These are phyloP conservation scores for Emesis furor DNA, from an alignment of 2,888 invertebrate species.

Conservation along the genomic window DNA sequence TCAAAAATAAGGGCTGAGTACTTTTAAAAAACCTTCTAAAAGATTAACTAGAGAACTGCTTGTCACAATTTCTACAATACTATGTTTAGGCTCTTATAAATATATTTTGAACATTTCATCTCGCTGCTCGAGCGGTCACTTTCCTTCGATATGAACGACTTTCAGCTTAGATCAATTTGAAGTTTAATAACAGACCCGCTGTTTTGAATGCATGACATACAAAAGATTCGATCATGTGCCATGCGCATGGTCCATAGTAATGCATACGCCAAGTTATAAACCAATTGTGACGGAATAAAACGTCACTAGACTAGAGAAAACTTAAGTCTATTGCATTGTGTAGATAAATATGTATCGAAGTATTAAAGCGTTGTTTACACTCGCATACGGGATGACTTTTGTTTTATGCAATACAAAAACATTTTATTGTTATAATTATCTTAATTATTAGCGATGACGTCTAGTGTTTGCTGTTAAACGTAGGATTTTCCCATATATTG, in stretches of 20 bases:
- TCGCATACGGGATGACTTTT: slow-evolving; percentile 7
- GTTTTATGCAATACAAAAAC: not conserved
- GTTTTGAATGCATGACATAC: too few species aligned
- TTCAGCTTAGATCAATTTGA: too few species aligned
- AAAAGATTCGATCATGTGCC: too few species aligned
- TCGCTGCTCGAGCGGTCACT: too few species aligned
- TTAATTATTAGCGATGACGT: slow-evolving; percentile 2
- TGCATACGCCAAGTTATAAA: not conserved
- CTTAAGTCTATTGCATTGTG: slow-evolving; percentile 7
- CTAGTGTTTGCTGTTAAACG: not conserved
- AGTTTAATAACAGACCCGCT: too few species aligned
- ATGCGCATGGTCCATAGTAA: not conserved
- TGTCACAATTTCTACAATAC: too few species aligned
- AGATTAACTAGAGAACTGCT: too few species aligned
- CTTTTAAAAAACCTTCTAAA: too few species aligned
- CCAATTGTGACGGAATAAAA: not conserved
- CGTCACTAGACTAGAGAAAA: slow-evolving; percentile 15
- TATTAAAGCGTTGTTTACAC: not conserved
- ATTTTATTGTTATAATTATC: slow-evolving; percentile 10
- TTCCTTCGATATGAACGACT: too few species aligned
- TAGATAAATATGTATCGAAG: not conserved
- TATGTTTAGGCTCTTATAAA: too few species aligned
- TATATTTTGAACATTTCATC: too few species aligned
- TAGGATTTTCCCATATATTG: not conserved
- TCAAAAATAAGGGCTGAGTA: too few species aligned